phyloP scores from a whole-genome alignment of 2,113 vertebrate species.

The Nematolebias whitei region DNA sequence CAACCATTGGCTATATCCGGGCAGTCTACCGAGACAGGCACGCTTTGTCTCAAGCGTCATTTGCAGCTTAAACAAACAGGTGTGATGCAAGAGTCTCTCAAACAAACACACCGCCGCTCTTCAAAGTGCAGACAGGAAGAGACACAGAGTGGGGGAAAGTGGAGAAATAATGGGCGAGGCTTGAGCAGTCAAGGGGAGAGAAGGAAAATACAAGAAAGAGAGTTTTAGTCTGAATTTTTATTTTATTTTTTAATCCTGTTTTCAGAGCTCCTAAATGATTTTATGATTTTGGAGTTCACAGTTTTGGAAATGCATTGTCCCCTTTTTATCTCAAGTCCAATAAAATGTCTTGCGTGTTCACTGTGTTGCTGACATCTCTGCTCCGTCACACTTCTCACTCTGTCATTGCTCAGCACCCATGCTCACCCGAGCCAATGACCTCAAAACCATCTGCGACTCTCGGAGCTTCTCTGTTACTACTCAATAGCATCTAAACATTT shows the following conservation, averaged over 20 bases:
- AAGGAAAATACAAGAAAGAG: constrained; percentile 8
- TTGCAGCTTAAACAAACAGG: constrained; percentile 80
- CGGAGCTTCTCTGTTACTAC: constrained; percentile 10
- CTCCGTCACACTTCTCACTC: constrained; percentile 47
- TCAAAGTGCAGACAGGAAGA: constrained; percentile 64
- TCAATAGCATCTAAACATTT: constrained; percentile 8
- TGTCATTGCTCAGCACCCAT: constrained; percentile 27
- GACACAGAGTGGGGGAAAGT: constrained; percentile 33
- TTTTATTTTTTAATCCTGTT: constrained; percentile 20
- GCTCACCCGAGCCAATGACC: constrained; percentile 24
- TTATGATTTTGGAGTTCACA: constrained; percentile 57
- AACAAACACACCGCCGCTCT: constrained; percentile 76
- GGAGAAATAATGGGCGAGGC: constrained; percentile 59
- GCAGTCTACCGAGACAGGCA: constrained; percentile 62
- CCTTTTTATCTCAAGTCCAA: constrained; percentile 56
- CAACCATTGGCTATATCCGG: constrained; percentile 64
- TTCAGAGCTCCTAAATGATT: constrained; percentile 40
- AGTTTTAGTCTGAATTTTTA: constrained; percentile 34
- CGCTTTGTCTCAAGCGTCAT: constrained; percentile 75
- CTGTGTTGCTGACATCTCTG: constrained; percentile 59
- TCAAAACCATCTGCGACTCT: constrained; percentile 50
- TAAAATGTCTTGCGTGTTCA: constrained; percentile 68
- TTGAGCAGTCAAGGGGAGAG: constrained; percentile 51
- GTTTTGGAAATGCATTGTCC: constrained; percentile 67
- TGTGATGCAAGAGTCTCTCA: constrained; percentile 78